These are phyloP conservation scores for Aurelia sp. DNA, from an alignment of 30 jellyfish, hydroid and myxozoan species.

Conservation along the genomic window DNA sequence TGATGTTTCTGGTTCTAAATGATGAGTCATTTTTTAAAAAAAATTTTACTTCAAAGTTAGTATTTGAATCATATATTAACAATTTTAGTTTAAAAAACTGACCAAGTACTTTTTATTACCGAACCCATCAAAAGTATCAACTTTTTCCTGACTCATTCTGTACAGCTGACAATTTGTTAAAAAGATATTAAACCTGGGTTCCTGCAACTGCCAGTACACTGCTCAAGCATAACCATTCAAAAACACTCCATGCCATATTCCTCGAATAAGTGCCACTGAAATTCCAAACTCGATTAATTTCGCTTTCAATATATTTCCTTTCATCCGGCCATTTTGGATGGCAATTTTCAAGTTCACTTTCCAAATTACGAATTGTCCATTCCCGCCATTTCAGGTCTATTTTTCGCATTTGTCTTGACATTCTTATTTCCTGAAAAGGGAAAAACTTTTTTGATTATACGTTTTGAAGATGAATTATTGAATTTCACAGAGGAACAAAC, in stretches of 20 bases:
- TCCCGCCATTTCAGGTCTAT: conserved; percentile 58
- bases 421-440: conserved; percentile 63
- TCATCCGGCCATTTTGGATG: conserved; percentile 97
- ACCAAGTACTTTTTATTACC: too few species aligned
- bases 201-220: conserved; percentile 50
- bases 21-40: too few species aligned
- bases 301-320: conserved; percentile 76
- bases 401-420: conserved; percentile 53
- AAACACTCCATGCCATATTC: conserved; percentile 38
- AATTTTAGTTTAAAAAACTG: too few species aligned
- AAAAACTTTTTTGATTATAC: background rate
- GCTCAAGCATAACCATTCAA: conserved; percentile 38
- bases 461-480: too few species aligned
- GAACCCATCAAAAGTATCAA: too few species aligned
- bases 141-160: too few species aligned
- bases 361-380: conserved; percentile 79
- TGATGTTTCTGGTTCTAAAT: too few species aligned
- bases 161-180: too few species aligned
- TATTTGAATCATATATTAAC: too few species aligned
- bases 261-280: conserved; percentile 58
- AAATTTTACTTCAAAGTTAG: too few species aligned
- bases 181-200: conserved; percentile 17
- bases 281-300: conserved; percentile 55
- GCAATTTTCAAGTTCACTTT: conserved; percentile 77
- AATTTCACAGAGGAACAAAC: too few species aligned